Evolutionary conservation across 2,113 vertebrate species (phyloP).

Genomic region (Clarias gariepinus): DNA sequence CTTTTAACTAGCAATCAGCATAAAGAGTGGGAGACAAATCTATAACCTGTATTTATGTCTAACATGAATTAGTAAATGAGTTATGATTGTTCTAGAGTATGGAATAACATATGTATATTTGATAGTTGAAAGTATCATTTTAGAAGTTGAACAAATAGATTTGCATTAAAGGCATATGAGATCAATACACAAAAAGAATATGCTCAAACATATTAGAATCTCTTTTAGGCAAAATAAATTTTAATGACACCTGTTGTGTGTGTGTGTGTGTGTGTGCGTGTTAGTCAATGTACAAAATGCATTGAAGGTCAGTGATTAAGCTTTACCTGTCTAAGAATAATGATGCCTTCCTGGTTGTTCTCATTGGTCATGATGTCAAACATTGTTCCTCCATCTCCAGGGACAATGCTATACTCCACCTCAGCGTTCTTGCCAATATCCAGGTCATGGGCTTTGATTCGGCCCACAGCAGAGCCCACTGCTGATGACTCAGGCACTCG

Average conservation of each 20-base stretch:
- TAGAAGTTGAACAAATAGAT: neutral
- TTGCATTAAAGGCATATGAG: neutral
- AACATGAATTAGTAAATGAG: neutral
- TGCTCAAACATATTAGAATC: neutral
- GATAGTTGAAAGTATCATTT: neutral
- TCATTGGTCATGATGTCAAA: conserved; percentile 95
- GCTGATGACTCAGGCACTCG: conserved; percentile 90
- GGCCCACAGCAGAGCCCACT: conserved; percentile 86
- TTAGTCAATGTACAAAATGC: neutral
- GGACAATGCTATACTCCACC: conserved; percentile 94
- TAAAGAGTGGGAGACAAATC: neutral
- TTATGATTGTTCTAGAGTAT: neutral
- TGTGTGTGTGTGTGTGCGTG: neutral
- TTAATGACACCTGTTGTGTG: neutral
- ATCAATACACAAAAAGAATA: neutral
- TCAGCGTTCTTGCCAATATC: conserved; percentile 92
- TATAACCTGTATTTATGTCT: neutral
- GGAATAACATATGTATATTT: neutral
- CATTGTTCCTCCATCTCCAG: conserved; percentile 90
- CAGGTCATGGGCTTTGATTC: conserved; percentile 93
- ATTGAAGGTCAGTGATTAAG: neutral
- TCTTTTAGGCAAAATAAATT: neutral
- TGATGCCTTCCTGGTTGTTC: conserved; percentile 91
- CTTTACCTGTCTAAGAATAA: conserved; percentile 89
- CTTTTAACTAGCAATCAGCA: neutral